phyloP scores from a whole-genome alignment of 2,888 invertebrate genomes.

The Sarcophaga carnaria region DNA sequence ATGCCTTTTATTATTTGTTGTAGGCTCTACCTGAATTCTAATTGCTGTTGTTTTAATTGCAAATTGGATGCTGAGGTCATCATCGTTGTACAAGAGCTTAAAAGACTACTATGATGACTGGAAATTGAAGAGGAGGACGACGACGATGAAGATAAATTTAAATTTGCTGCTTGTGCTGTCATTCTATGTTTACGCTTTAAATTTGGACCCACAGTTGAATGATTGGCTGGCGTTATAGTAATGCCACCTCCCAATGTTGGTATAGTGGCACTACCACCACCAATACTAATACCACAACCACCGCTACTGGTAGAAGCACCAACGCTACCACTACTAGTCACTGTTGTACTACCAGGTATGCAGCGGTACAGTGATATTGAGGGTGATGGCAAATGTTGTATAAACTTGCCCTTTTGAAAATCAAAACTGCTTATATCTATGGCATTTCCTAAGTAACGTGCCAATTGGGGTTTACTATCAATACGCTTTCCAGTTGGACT shows the following conservation, averaged over 20 bases:
- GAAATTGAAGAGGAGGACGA: slow-evolving; percentile 67
- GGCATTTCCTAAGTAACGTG: slow-evolving; percentile 89
- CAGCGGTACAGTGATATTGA: slow-evolving; percentile 80
- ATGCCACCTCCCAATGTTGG: slow-evolving; percentile 59
- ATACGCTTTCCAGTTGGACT: slow-evolving; percentile 93
- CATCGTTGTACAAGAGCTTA: slow-evolving; percentile 62
- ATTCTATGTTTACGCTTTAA: slow-evolving; percentile 71
- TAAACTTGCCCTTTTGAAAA: slow-evolving; percentile 90
- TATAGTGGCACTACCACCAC: slow-evolving; percentile 44
- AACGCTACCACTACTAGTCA: slow-evolving; percentile 61
- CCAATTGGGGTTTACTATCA: slow-evolving; percentile 91
- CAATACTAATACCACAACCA: slow-evolving; percentile 40
- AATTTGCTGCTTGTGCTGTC: slow-evolving; percentile 56
- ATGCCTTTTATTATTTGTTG: slow-evolving; percentile 47
- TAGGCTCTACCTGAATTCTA: slow-evolving; percentile 80
- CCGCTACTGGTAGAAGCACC: slow-evolving; percentile 48
- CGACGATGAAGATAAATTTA: slow-evolving; percentile 60
- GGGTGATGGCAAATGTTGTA: slow-evolving; percentile 83
- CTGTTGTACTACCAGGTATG: slow-evolving; percentile 79
- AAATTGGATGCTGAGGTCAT: slow-evolving; percentile 52
- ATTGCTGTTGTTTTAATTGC: slow-evolving; percentile 74
- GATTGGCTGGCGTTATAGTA: slow-evolving; percentile 64
- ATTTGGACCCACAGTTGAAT: slow-evolving; percentile 66
- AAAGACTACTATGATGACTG: slow-evolving; percentile 63
- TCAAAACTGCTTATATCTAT: slow-evolving; percentile 92